These are phyloP conservation scores for Urophycis tenuis DNA, from an alignment of 2,797 vertebrate species.

Conservation along the genomic window DNA sequence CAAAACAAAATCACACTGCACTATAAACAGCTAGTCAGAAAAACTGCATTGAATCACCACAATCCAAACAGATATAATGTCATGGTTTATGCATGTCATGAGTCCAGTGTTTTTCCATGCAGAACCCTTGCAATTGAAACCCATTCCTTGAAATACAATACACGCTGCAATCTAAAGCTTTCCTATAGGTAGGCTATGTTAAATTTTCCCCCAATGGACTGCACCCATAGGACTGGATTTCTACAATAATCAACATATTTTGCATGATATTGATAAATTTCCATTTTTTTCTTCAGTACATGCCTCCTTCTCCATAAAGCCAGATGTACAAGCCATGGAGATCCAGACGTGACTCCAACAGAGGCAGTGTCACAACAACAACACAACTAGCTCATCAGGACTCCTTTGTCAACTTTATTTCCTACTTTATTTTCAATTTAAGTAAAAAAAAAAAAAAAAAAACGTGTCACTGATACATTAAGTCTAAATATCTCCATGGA, in stretches of 20 bases:
- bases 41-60: constrained; percentile 14
- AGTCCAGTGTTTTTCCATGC: constrained; percentile 10
- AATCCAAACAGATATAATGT: constrained; percentile 37
- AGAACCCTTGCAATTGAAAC: background rate
- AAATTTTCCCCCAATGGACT: background rate
- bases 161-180: background rate
- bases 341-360: background rate
- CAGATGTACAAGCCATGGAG: background rate
- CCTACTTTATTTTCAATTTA: background rate
- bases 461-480: too few species aligned
- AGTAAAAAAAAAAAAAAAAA: background rate
- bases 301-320: background rate
- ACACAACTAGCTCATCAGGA: background rate
- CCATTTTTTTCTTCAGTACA: background rate
- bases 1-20: constrained; percentile 31
- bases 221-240: background rate
- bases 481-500: too few species aligned
- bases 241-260: background rate
- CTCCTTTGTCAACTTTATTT: background rate
- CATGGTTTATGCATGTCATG: constrained; percentile 42
- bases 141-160: background rate
- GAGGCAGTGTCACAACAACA: background rate
- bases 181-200: background rate
- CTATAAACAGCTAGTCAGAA: constrained; percentile 36
- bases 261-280: background rate